phyloP scores from a whole-genome alignment of 2,113 vertebrate species.

The Heterotilapia buettikoferi region DNA sequence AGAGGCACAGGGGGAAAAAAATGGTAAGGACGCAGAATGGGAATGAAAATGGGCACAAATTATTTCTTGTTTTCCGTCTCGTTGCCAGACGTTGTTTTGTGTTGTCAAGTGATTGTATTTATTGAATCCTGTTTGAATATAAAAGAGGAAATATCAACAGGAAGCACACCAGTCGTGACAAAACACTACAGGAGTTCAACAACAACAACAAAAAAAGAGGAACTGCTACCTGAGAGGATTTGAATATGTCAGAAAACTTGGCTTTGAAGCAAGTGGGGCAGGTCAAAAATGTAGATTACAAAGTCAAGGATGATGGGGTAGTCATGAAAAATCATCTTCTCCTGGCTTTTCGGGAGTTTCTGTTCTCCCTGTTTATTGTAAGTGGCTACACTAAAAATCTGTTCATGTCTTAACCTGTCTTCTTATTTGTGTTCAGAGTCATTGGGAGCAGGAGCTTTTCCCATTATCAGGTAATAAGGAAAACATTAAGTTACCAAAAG shows the following conservation, averaged over 20 bases:
- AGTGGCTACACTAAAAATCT: neutral
- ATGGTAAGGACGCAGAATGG: neutral
- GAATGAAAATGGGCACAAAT: neutral
- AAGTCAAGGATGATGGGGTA: neutral
- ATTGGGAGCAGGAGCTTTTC: neutral
- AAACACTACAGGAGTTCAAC: neutral
- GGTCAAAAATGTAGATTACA: neutral
- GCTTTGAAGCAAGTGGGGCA: neutral
- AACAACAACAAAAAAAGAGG: neutral
- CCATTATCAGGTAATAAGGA: neutral
- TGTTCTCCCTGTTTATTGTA: neutral
- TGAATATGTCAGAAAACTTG: neutral
- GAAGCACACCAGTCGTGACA: neutral
- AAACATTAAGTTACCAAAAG: neutral
- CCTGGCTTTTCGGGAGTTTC: neutral
- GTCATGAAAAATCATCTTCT: neutral
- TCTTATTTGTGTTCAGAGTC: neutral
- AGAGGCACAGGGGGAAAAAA: neutral
- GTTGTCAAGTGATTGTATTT: neutral
- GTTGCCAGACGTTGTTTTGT: neutral
- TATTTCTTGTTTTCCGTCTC: neutral
- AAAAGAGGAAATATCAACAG: neutral
- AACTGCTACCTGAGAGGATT: neutral
- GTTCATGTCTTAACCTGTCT: neutral
- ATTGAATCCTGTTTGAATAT: neutral